A percentile compares a stretch with the other conserved stretches of the same genome.
Conservation (phyloP, 2,113 vertebrate species). For the Opisthocomus hoazin region DNA sequence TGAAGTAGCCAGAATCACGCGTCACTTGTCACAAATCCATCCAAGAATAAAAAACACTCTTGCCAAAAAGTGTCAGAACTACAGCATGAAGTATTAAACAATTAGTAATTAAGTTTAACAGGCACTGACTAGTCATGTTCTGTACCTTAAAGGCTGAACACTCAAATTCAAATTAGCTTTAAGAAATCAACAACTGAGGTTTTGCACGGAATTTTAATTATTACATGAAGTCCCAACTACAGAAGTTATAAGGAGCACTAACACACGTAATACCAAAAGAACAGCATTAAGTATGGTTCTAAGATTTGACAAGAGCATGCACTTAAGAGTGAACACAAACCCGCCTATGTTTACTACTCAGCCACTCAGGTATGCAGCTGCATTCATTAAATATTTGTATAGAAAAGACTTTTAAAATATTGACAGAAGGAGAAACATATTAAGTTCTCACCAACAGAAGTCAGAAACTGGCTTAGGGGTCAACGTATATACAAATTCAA, state of each 20-base stretch:
- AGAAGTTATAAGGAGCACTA: background rate
- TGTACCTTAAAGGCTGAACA: background rate
- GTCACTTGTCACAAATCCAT: background rate
- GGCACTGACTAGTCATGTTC: background rate
- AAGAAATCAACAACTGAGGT: background rate
- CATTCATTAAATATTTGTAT: slow-evolving; percentile 40
- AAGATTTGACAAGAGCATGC: background rate
- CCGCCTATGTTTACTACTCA: background rate
- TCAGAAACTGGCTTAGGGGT: background rate
- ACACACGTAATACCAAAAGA: background rate
- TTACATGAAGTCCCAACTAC: background rate
- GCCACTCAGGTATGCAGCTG: background rate
- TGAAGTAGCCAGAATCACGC: background rate
- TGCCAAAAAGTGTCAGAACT: background rate
- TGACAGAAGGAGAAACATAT: background rate
- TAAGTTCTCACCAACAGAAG: background rate
- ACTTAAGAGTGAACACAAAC: slow-evolving; percentile 14
- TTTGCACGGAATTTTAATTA: background rate
- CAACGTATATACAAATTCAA: background rate
- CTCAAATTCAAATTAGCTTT: background rate
- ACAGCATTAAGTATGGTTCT: background rate
- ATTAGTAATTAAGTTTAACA: background rate
- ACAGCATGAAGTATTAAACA: background rate
- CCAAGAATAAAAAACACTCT: background rate
- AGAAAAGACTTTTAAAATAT: slow-evolving; percentile 11